Evolutionary conservation across 1,140 invertebrate genomes (phyloP), one percentile per base, ranked within the genome.

Genomic region (Trissolcus basalis): DNA sequence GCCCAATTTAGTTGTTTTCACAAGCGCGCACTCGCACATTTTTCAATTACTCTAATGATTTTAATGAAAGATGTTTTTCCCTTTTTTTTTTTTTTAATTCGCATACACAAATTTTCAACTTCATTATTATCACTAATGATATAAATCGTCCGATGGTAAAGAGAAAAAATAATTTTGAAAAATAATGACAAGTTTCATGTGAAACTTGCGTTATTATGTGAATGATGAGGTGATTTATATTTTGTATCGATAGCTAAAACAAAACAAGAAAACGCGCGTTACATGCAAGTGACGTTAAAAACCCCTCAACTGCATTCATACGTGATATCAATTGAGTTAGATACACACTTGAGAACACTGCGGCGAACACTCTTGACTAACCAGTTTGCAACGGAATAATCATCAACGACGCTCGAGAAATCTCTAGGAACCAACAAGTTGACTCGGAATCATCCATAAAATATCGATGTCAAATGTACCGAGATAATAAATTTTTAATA

Each of bases 271-370:
- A 13, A 14, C 6, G 15, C 47, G 47, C 27, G n/a, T 55, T 51
- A 44, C 12, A 41, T 15, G n/a, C 33, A 19, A 13, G 10, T 13
- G 35, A 33, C 13, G 44, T 36, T 7, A 50, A 58, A 55, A 51
- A 56, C 44, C 6, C 9, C 8, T 14, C 44, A 16, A 49, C 7
- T 56, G 12, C 58, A 44, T 58, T 58, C 45, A 48, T 59, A 47
- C 45, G 44, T 36, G 19, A 60, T 74, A 61, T 61, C 56, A 65
- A 65, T 61, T 65, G 56, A 48, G 50, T 67, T 74, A 67, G 44
- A 67, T 67, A 61, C 61, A 73, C 61, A 53, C 54, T 64, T 43
- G 11, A 70, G 19, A 27, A 27, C 19, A 27, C 19, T 3, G 19
- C 1, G 6, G 19, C 1, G 19, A 27, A 27, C 19, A 27, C 19